Conservation (phyloP, 2,113 vertebrate genomes). For the Melanotaenia duboulayi region DNA sequence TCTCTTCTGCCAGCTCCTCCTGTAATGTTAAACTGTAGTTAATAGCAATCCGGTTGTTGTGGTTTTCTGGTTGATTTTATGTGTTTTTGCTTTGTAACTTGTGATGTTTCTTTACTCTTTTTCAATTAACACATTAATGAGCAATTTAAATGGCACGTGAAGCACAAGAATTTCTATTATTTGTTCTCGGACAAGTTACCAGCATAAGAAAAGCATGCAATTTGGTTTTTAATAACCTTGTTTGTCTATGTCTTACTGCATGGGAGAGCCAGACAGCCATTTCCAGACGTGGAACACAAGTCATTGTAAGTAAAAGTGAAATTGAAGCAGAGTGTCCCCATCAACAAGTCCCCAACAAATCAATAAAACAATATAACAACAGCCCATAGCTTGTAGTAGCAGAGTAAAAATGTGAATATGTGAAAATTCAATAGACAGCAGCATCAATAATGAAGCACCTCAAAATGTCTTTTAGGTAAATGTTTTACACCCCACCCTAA, state of each 20-base stretch:
- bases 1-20: conserved; percentile 63
- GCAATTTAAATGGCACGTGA: conserved; percentile 26
- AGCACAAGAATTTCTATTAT: conserved; percentile 33
- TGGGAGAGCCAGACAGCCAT: too few relatives aligned
- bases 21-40: conserved; percentile 69
- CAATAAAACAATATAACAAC: too few relatives aligned
- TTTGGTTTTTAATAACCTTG: conserved; percentile 78
- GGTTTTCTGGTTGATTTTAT: conserved; percentile 14
- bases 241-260: neutral
- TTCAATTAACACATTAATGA: conserved; percentile 1
- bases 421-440: too few relatives aligned
- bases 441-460: too few relatives aligned
- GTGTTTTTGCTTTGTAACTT: conserved; percentile 34
- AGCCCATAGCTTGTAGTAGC: too few relatives aligned
- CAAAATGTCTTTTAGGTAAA: too few relatives aligned
- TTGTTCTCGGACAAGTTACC: conserved; percentile 82
- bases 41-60: conserved; percentile 64
- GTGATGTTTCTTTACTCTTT: conserved; percentile 5
- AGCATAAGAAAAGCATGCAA: conserved; percentile 81
- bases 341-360: too few relatives aligned
- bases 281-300: too few relatives aligned
- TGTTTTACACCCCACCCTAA: too few relatives aligned
- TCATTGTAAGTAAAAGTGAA: too few relatives aligned
- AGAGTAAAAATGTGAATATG: too few relatives aligned
- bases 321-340: too few relatives aligned